Evolutionary conservation across 2,888 invertebrate genomes (phyloP), one percentile per base, ranked within the genome.

Genomic region (Trimorus sp.): DNA sequence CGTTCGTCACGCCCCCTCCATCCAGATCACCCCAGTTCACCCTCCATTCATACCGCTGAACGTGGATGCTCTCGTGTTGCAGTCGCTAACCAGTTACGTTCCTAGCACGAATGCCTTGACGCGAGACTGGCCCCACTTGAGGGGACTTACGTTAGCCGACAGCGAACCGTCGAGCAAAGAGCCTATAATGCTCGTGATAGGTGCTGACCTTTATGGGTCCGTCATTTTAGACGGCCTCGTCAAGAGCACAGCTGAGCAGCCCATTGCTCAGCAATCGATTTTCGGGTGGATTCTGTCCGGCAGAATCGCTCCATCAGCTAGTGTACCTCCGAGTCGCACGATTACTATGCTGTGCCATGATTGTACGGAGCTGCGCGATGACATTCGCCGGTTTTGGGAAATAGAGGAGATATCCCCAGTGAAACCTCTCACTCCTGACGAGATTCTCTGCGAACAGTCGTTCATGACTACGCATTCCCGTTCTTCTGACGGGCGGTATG

Each of bases 211-310:
- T 4, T 62, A 62, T 48, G 16, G 42, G n/a, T 11, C 62, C 7
- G 26, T 62, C 14, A 11, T 62, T 9, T n/a, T 11, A n/a, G 62
- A 62, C 1, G 65, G 65, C 14, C 15, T 65, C 1, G 11, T 42
- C 14, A 65, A 65, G 14, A 51, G 65, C 5, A 3, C 6, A 1
- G 8, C 6, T 3, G 38, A 38, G 7, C 37, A 65, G 1, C 65
- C 49, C 6, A 51, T 65, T 7, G 65, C 65, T 11, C 65, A 65
- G 42, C 15, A 12, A 7, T 40, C 66, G 7, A 49, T 66, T 4
- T 66, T 66, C 14, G 63, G 63, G 3, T 63, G 63, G 63, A 14
- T 63, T 9, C n/a, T 63, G 7, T 49, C 49, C 37, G 63, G 63
- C 26, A 26, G 26, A 26, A 26, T 26, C 4, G 26, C 14, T 16